Percentiles rank a stretch among this genome's conserved stretches.
Conservation (phyloP, 2,888 invertebrate genomes). For the Drosophila leonis region DNA sequence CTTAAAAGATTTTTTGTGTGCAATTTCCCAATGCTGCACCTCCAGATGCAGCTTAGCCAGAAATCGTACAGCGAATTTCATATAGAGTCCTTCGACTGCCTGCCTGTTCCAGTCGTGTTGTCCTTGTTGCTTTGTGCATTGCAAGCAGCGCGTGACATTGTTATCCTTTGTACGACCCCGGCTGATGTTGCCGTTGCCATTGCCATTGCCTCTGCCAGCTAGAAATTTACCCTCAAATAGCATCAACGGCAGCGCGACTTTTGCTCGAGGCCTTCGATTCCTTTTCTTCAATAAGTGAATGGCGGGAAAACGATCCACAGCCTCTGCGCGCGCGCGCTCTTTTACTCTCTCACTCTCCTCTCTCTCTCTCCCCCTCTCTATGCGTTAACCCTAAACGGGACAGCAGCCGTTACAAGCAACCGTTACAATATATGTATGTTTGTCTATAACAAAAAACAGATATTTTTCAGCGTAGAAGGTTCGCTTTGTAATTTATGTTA, state of each 20-base stretch:
- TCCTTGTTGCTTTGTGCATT: constrained; percentile 42
- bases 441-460: not conserved
- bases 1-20: constrained; percentile 7
- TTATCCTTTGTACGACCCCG: constrained; percentile 65
- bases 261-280: constrained; percentile 29
- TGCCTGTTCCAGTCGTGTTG: constrained; percentile 10
- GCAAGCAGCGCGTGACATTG: constrained; percentile 78
- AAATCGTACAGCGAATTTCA: constrained; percentile 7
- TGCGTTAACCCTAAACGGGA: constrained; percentile 49
- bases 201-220: constrained; percentile 18
- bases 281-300: constrained; percentile 44
- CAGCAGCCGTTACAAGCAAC: constrained; percentile 8
- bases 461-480: not conserved
- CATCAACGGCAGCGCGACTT: constrained; percentile 59
- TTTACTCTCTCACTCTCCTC: too few species aligned
- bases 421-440: constrained; percentile 20
- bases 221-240: constrained; percentile 20
- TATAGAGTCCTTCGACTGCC: constrained; percentile 10
- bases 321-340: constrained; percentile 18
- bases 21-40: constrained; percentile 7
- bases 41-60: constrained; percentile 19
- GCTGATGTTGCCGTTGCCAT: constrained; percentile 6
- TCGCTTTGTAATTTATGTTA: not conserved
- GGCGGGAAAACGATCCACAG: constrained; percentile 66
- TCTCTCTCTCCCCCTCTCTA: not conserved